Evolutionary conservation across 2,113 vertebrate genomes (phyloP).

Genomic region (Embiotoca jacksoni): DNA sequence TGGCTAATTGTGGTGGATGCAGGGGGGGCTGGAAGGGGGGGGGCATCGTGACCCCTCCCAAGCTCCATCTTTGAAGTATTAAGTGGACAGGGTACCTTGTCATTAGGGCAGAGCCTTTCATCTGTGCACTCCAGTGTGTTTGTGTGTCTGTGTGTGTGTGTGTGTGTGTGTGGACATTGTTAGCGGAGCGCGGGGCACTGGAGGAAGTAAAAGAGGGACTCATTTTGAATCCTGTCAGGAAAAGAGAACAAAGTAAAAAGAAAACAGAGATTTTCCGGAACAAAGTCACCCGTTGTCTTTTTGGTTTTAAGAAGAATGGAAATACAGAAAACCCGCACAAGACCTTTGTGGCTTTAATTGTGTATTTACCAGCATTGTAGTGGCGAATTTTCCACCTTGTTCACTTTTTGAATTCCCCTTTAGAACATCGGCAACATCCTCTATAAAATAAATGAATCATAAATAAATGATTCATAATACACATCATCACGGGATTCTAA

Average conservation of each 20-base stretch:
- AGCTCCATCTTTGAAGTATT: slow-evolving; percentile 77
- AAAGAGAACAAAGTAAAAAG: slow-evolving; percentile 15
- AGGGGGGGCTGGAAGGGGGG: slow-evolving; percentile 7
- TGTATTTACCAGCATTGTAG: not conserved
- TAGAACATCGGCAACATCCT: too few species aligned
- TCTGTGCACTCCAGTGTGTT: slow-evolving; percentile 44
- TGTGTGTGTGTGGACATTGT: slow-evolving; percentile 36
- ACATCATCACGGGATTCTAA: too few species aligned
- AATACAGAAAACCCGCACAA: not conserved
- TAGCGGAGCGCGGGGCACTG: slow-evolving; percentile 36
- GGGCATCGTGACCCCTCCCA: not conserved
- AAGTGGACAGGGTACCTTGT: slow-evolving; percentile 74
- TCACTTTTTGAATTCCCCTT: not conserved
- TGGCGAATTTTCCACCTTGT: not conserved
- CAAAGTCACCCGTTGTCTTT: not conserved
- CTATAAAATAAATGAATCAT: too few species aligned
- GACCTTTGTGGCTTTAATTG: not conserved
- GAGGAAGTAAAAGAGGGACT: slow-evolving; percentile 23
- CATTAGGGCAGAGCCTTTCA: slow-evolving; percentile 79
- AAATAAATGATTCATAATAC: too few species aligned
- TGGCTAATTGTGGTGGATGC: slow-evolving; percentile 59
- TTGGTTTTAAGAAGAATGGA: slow-evolving; percentile 3
- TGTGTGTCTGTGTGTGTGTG: not conserved
- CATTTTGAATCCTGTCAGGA: slow-evolving; percentile 40
- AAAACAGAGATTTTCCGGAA: not conserved